Evolutionary conservation across 2,888 invertebrate species (phyloP), one percentile per base, ranked within the genome.

Genomic region (Andrena minutula): DNA sequence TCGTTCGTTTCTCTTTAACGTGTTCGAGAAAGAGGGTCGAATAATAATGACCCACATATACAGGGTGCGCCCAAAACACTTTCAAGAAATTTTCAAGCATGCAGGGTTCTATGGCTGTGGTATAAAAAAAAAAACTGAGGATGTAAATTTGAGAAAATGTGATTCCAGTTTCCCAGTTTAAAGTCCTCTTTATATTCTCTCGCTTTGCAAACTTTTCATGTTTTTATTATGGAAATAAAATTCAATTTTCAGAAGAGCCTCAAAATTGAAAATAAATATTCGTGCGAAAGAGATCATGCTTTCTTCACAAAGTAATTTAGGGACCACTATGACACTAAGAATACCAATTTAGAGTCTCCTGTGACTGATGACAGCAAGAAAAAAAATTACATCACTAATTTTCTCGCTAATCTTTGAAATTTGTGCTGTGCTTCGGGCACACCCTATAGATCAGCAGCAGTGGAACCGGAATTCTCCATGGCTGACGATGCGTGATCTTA

Each of bases 21-120:
- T 56, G 56, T 56, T 56, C 56, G 56, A 12, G 51, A 56, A 56
- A 26, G 2, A 12, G 60, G 32, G 20, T 63, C 41, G 63, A 61
- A 63, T 63, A 63, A 63, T 63, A 63, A 63, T 35, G 63, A 63
- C 35, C 35, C 32, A 32, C n/a, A 56, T 56, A 56, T 56, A 56
- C 56, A 26, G 23, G 56, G 26, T 56, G 56, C 23, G 4, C 56
- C 56, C 20, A 12, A 56, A 56, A 23, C 26, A 4, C 12, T 26
- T 56, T 10, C 23, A 56, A 26, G 4, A 56, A 26, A 23, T 56
- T 56, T 56, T 4, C 56, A 26, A 10, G 26, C 0, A 5, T 20
- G 20, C 1, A 2, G 51, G 20, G 10, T 56, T 12, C 53, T 56
- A 4, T 12, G 56, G 26, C 20, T 12, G 10, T 10, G 26, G 4